Evolutionary conservation across 2,888 invertebrate species (phyloP).

Genomic region (Chromoteleia sp.): DNA sequence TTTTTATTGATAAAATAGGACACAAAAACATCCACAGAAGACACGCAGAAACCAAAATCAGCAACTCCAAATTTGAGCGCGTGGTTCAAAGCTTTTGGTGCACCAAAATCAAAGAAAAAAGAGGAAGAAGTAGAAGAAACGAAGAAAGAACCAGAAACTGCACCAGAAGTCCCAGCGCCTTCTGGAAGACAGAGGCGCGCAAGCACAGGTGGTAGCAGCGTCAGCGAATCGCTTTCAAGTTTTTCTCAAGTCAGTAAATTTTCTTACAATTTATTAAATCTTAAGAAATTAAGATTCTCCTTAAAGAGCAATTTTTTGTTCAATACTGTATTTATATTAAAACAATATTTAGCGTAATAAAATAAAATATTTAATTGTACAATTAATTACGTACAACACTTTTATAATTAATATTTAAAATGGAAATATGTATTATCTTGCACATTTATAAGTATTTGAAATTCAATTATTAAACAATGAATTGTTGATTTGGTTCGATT

Average conservation of each 20-base stretch:
- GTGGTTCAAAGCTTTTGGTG: slow-evolving; percentile 96
- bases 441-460: slow-evolving; percentile 7
- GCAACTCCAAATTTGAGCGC: slow-evolving; percentile 95
- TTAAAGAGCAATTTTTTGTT: background rate
- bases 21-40: slow-evolving; percentile 71
- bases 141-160: slow-evolving; percentile 82
- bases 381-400: no score
- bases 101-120: slow-evolving; percentile 91
- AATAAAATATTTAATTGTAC: no score
- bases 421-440: no score
- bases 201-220: slow-evolving; percentile 82
- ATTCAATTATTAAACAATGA: no score
- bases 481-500: no score
- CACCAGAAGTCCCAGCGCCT: slow-evolving; percentile 78
- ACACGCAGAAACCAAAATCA: slow-evolving; percentile 87
- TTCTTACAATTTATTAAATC: no score
- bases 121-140: slow-evolving; percentile 85
- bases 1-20: slow-evolving; percentile 9
- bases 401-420: no score
- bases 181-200: slow-evolving; percentile 85
- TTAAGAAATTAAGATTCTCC: no score
- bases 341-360: no score
- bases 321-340: background rate
- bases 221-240: slow-evolving; percentile 82
- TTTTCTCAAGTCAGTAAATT: slow-evolving; percentile 79